These are phyloP conservation scores for Phyllotreta striolata DNA, from an alignment of 2,888 invertebrate species.

Conservation along the genomic window DNA sequence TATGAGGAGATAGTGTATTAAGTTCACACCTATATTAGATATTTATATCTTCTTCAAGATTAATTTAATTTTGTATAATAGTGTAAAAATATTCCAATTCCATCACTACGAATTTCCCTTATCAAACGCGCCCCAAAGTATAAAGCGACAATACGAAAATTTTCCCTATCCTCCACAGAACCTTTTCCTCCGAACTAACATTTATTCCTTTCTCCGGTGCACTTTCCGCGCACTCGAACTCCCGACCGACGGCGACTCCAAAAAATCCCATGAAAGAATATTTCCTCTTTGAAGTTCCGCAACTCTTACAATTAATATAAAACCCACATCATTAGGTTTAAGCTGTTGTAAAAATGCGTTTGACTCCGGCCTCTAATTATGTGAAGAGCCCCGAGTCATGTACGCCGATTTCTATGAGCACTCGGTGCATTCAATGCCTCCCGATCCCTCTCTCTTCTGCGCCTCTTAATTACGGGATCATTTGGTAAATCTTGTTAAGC, in stretches of 20 bases:
- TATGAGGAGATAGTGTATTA: too few relatives aligned
- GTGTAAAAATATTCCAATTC: too few relatives aligned
- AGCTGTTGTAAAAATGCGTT: slow-evolving; percentile 44
- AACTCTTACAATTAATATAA: slow-evolving; percentile 40
- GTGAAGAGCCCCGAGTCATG: slow-evolving; percentile 40
- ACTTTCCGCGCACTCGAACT: slow-evolving; percentile 16
- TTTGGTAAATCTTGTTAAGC: slow-evolving; percentile 14
- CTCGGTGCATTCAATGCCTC: slow-evolving; percentile 28
- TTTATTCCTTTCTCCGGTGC: slow-evolving; percentile 22
- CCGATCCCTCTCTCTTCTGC: slow-evolving; percentile 10
- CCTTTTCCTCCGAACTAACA: slow-evolving; percentile 23
- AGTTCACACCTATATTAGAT: too few relatives aligned
- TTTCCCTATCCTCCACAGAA: slow-evolving; percentile 8
- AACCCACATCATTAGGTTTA: slow-evolving; percentile 45
- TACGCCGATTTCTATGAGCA: slow-evolving; percentile 40
- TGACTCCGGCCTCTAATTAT: slow-evolving; percentile 43
- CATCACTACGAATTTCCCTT: too few relatives aligned
- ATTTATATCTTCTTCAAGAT: too few relatives aligned
- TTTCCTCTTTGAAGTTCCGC: slow-evolving; percentile 37
- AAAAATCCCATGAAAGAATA: slow-evolving; percentile 26
- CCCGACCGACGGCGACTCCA: slow-evolving; percentile 24
- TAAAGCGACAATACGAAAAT: slow-evolving; percentile 3
- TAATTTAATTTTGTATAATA: too few relatives aligned
- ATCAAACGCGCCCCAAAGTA: too few relatives aligned
- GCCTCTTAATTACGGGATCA: slow-evolving; percentile 28